Evolutionary conservation across 1,140 invertebrate genomes (phyloP), one percentile per base, ranked within the genome.

Genomic region (Andrena cerasifolii): DNA sequence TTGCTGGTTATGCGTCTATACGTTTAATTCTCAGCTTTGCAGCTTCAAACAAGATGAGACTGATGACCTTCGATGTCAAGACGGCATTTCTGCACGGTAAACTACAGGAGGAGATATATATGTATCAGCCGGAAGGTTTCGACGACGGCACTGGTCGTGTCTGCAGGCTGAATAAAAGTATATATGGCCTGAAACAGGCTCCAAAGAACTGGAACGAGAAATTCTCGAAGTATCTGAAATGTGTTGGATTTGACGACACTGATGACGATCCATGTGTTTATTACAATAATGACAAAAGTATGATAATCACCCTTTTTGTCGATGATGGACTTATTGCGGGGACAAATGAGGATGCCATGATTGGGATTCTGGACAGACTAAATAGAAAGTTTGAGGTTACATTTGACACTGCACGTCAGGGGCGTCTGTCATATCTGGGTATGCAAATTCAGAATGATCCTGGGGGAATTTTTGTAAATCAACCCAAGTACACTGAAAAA

Each of bases 221-320:
- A 71, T 67, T 82, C 26, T 59, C 76, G 53, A 36, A 73, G 51
- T 68, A n/a, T 59, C 58, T 75, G 18, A 73, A 82, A 18, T 16
- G 8, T 26, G 5, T 79, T 6, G 58, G 36, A 24, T 66, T 82
- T 51, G 24, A 54, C 5, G 45, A 51, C 16, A 75, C 70, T 10
- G 76, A 82, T 53, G 76, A 82, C 56, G 80, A 82, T 59, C 76
- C 80, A 14, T 82, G 80, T 71, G 33, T 78, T n/a, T 78, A 73
- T 36, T 78, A 78, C 14, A 70, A 82, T 68, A n/a, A 65, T 43
- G 66, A 79, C 3, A 70, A 1, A 49, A 61, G 40, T 24, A 70
- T 45, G 0, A 71, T 78, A 16, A 56, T 56, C 0, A 28, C 14
- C 33, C 7, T 56, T 10, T 18, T 16, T 31, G 54, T 56, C 24